A percentile compares a stretch with the other conserved stretches of the same genome.
Conservation (phyloP, 2,888 invertebrate species). For the Agrenia bidenticulata region DNA sequence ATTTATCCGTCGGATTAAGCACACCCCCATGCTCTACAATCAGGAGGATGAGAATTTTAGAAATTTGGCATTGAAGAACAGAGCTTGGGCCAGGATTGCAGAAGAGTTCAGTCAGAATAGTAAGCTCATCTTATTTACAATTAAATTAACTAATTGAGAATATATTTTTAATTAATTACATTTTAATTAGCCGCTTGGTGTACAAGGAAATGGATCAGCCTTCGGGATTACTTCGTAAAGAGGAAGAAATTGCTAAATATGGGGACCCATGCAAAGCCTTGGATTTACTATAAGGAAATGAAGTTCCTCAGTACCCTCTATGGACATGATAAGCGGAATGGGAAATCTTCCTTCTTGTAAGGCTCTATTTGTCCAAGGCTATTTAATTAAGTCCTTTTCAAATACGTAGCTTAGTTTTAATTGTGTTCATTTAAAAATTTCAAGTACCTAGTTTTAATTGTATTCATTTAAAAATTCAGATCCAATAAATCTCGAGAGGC, state of each 20-base stretch:
- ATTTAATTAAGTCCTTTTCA: background rate
- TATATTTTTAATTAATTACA: constrained; percentile 4
- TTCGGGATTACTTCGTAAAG: constrained; percentile 10
- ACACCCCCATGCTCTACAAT: constrained; percentile 1
- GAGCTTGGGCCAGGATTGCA: background rate
- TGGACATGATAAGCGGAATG: background rate
- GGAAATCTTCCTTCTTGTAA: background rate
- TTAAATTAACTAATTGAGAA: background rate
- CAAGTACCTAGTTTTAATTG: too few relatives aligned
- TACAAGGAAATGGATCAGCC: constrained; percentile 7
- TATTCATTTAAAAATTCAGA: too few relatives aligned
- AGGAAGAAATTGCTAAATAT: background rate
- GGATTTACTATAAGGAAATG: constrained; percentile 13
- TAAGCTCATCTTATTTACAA: too few relatives aligned
- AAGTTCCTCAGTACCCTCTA: constrained; percentile 2
- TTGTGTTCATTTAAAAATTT: background rate
- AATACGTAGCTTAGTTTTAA: background rate
- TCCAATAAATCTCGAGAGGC: too few relatives aligned
- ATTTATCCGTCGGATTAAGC: background rate
- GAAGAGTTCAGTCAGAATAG: constrained; percentile 2
- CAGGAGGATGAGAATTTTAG: constrained; percentile 5
- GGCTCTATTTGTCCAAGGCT: too few relatives aligned
- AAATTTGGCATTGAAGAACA: background rate
- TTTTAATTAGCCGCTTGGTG: constrained; percentile 4
- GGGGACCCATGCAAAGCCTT: background rate